Base-by-base conservation (phyloP, 2,888 invertebrate genomes). In the Scaptomyza parva region DNA sequence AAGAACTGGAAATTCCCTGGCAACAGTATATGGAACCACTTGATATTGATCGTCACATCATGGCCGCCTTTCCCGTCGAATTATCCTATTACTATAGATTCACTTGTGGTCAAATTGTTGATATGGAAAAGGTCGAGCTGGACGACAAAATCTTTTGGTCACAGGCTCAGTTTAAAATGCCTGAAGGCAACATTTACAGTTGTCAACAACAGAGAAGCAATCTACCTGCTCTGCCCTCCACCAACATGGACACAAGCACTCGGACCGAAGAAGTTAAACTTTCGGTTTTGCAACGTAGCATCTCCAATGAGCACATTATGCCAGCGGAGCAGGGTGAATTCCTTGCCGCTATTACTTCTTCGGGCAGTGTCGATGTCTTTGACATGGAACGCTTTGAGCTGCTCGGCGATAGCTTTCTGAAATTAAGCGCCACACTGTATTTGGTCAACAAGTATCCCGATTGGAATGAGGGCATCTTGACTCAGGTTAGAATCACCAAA, bases 371-470 rank as follows among this genome's bases (percentile, higher is more conserved):
- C 58, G 97, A 97, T 88, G 93, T 94, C 39, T 94, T 96, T 54
- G 95, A 96, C 89, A 92, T 96, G 88, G 97, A 98, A 90, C 92
- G 97, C 5, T 92, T 96, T 33, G 97, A 98, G 91, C 95, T 96
- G 0, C 93, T 98, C 35, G 98, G 97, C 0, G 97, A 98, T 92
- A 95, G 96, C 0, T 96, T 95, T 81, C 92, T 98, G 2, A 98
- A 98, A 91, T 94, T 95, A 73, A 93, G 95, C 24, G 92, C 93
- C 7, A 95, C 97, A 0, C 91, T 96, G 0, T 95, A 93, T 89
- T 92, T 97, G 24, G 95, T 94, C 79, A 93, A 94, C 66, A 92
- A 92, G 4, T 96, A 94, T 89, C 93, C 94, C 0, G 90, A 92
- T 0, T 94, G 93, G 84, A 93, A 95, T 79, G 97, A 97, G 91